A percentile compares a stretch with the other conserved stretches of the same genome.
phyloP scores from a whole-genome alignment of 2,888 invertebrate species.

The Nymphalis urticae region DNA sequence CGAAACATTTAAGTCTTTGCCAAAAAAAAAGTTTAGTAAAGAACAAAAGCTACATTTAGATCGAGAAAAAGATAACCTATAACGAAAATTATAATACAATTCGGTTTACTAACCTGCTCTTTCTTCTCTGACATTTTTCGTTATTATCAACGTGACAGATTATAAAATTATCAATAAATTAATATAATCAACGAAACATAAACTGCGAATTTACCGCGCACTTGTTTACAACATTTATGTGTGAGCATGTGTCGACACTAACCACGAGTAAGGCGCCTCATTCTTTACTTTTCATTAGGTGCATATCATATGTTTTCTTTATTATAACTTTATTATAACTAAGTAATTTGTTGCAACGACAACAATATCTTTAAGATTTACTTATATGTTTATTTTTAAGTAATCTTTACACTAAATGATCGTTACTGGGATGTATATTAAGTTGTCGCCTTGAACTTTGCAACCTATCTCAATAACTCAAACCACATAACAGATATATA shows the following conservation, averaged over 20 bases:
- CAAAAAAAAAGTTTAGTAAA: no score
- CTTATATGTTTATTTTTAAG: background rate
- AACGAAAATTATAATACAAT: background rate
- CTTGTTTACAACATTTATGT: background rate
- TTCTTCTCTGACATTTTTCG: conserved; percentile 15
- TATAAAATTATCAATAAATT: background rate
- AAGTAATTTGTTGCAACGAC: background rate
- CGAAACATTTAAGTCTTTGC: no score
- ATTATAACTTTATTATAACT: conserved; percentile 1
- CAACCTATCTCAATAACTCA: background rate
- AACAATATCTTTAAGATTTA: background rate
- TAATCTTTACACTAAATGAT: background rate
- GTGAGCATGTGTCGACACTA: background rate
- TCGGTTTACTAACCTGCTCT: conserved; percentile 18
- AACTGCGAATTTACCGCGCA: conserved; percentile 1
- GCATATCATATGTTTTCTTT: background rate
- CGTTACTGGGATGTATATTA: background rate
- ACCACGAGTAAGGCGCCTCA: background rate
- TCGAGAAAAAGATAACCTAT: no score
- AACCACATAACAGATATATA: background rate
- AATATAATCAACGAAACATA: background rate
- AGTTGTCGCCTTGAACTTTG: conserved; percentile 23
- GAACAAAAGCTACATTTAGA: no score
- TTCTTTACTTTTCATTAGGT: background rate
- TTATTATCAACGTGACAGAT: background rate